Conservation (phyloP, 2,797 vertebrate species). For the Lithobates pipiens region DNA sequence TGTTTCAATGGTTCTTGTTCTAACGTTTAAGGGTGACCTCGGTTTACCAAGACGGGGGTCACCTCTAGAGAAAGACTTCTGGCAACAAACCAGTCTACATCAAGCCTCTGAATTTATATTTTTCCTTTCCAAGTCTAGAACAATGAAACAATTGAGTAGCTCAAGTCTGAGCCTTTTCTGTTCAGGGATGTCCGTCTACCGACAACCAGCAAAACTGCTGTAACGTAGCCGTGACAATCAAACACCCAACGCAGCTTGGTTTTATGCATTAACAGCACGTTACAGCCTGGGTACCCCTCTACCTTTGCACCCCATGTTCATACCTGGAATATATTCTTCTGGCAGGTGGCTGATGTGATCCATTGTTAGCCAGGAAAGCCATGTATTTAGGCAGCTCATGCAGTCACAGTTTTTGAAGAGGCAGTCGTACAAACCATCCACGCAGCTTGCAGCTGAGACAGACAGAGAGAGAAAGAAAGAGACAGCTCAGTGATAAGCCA, state of each 20-base stretch:
- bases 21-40: background rate
- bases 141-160: background rate
- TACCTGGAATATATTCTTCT: background rate
- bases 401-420: background rate
- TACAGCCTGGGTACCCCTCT: background rate
- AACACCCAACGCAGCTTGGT: background rate
- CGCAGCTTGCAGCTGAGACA: background rate
- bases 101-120: background rate
- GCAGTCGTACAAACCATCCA: constrained; percentile 19
- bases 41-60: background rate
- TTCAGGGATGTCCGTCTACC: background rate
- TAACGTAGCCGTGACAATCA: background rate
- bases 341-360: constrained; percentile 20
- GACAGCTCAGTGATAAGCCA: background rate
- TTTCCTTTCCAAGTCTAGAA: background rate
- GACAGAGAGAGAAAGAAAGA: background rate
- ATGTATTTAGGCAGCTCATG: constrained; percentile 35
- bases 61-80: background rate
- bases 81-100: background rate
- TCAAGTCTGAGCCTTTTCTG: background rate
- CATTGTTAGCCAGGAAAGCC: constrained; percentile 51
- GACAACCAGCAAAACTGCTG: background rate
- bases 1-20: no score
- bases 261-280: background rate
- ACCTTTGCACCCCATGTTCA: background rate